A percentile compares a stretch with the other conserved stretches of the same genome.
phyloP scores from a whole-genome alignment of 2,888 invertebrate species.

The Acleris cristana region DNA sequence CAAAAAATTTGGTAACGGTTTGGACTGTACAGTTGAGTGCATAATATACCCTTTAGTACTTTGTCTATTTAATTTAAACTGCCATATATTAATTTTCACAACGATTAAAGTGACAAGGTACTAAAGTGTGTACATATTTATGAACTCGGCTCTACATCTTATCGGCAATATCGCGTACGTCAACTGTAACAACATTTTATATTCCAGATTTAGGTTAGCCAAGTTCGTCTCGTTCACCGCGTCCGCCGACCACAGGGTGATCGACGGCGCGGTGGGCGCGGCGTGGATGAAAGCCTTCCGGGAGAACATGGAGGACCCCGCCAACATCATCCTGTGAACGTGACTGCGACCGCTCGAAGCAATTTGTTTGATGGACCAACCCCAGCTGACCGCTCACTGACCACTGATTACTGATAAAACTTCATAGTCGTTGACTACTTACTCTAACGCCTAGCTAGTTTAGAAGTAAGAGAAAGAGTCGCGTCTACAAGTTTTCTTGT shows the following conservation, averaged over 20 bases:
- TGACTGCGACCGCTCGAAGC: conserved; percentile 32
- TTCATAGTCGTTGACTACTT: too few relatives aligned
- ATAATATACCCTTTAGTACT: too few relatives aligned
- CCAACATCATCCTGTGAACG: conserved; percentile 94
- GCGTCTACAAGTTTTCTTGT: too few relatives aligned
- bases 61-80: too few relatives aligned
- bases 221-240: conserved; percentile 95
- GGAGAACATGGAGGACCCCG: conserved; percentile 94
- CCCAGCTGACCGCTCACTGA: conserved; percentile 11
- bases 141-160: too few relatives aligned
- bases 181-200: conserved; percentile 1
- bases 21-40: too few relatives aligned
- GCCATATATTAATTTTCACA: too few relatives aligned
- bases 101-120: too few relatives aligned
- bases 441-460: too few relatives aligned
- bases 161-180: not conserved
- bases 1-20: too few relatives aligned
- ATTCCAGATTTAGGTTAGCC: conserved; percentile 87
- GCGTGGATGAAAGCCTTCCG: conserved; percentile 96
- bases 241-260: conserved; percentile 98
- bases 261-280: conserved; percentile 99
- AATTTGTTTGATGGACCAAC: conserved; percentile 51
- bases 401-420: not conserved
- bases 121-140: too few relatives aligned
- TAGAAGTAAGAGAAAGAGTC: too few relatives aligned